phyloP scores from a whole-genome alignment of 2,888 invertebrate genomes.

The Leucania comma region DNA sequence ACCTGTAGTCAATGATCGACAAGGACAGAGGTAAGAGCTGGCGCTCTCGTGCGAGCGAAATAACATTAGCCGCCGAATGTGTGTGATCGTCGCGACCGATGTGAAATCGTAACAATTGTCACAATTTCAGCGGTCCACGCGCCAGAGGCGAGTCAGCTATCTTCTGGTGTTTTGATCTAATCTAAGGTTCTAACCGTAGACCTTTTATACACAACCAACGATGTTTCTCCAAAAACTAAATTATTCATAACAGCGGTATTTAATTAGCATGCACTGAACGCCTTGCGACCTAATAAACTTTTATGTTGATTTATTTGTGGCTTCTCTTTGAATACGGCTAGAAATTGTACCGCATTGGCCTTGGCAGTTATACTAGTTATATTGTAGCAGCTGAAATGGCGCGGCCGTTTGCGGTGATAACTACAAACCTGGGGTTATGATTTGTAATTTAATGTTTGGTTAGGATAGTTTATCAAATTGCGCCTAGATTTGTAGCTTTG shows the following conservation, averaged over 20 bases:
- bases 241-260: constrained; percentile 72
- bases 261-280: constrained; percentile 71
- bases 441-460: constrained; percentile 18
- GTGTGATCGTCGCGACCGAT: no score
- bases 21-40: no score
- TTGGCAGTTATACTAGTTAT: constrained; percentile 33
- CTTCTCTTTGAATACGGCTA: constrained; percentile 28
- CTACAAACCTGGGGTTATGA: constrained; percentile 7
- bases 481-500: not conserved
- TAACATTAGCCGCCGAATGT: no score
- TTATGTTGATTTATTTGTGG: constrained; percentile 57
- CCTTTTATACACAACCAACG: constrained; percentile 1
- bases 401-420: constrained; percentile 18
- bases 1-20: no score
- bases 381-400: constrained; percentile 8
- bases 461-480: constrained; percentile 3
- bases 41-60: no score
- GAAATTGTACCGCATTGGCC: constrained; percentile 53
- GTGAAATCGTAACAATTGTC: no score
- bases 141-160: no score
- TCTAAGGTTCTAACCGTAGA: no score
- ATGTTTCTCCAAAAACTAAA: constrained; percentile 55
- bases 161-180: no score
- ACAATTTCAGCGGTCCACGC: no score
- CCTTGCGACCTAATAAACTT: constrained; percentile 58